Evolutionary conservation across 2,113 vertebrate genomes (phyloP).

Genomic region (Hippocampus guttulatus): DNA sequence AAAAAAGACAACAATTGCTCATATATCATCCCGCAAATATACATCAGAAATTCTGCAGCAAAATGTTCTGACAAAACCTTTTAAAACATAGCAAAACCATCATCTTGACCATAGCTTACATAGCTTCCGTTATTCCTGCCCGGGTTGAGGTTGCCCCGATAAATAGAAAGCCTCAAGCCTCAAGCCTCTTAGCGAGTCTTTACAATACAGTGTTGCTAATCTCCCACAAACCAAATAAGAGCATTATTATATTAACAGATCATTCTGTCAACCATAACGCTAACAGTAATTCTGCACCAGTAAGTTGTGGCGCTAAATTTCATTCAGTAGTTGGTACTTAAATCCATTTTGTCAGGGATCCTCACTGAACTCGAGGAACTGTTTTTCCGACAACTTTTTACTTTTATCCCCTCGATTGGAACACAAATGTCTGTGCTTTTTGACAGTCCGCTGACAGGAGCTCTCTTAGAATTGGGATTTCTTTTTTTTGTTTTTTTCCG

Average conservation of each 20-base stretch:
- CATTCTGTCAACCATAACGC: conserved; percentile 1
- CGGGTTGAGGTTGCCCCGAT: not conserved
- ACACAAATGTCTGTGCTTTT: too few relatives aligned
- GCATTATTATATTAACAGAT: not conserved
- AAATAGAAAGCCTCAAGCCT: conserved; percentile 2
- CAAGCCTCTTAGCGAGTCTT: conserved; percentile 44
- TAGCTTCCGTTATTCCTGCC: not conserved
- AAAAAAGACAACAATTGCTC: not conserved
- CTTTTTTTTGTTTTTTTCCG: too few relatives aligned
- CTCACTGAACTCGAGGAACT: not conserved
- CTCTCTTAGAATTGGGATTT: too few relatives aligned
- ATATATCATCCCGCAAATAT: too few relatives aligned
- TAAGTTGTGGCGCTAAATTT: not conserved
- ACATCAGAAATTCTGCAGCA: too few relatives aligned
- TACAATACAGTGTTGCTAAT: conserved; percentile 23
- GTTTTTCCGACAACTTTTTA: too few relatives aligned
- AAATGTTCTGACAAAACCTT: too few relatives aligned
- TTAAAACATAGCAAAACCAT: too few relatives aligned
- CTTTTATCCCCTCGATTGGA: too few relatives aligned
- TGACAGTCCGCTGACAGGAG: too few relatives aligned
- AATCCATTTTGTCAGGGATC: not conserved
- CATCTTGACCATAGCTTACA: too few relatives aligned
- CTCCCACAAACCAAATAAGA: conserved; percentile 20
- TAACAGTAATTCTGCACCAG: not conserved
- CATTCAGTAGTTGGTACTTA: not conserved